These are phyloP conservation scores for Otocyon megalotis DNA, from an alignment of 2,113 vertebrate genomes.

Conservation along the genomic window DNA sequence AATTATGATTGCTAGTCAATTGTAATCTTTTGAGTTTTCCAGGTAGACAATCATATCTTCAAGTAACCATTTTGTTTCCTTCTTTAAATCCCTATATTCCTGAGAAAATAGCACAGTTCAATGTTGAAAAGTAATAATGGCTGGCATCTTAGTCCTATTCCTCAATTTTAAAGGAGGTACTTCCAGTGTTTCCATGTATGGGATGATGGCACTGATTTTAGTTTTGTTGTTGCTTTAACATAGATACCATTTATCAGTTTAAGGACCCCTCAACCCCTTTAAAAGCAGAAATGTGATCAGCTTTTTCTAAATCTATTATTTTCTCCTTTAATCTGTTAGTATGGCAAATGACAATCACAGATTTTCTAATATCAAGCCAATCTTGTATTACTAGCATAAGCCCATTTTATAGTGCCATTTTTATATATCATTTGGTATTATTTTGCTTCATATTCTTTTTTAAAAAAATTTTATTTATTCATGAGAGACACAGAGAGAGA, in stretches of 20 bases:
- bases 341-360: not conserved
- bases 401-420: not conserved
- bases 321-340: not conserved
- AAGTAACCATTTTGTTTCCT: not conserved
- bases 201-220: not conserved
- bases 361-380: not conserved
- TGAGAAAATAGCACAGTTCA: not conserved
- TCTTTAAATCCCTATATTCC: not conserved
- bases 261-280: not conserved
- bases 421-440: not conserved
- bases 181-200: not conserved
- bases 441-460: not conserved
- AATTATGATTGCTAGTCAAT: not conserved
- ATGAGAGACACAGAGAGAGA: too few species aligned
- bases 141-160: not conserved
- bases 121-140: not conserved
- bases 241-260: not conserved
- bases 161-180: not conserved
- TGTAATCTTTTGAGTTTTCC: not conserved
- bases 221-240: not conserved
- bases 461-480: too few species aligned
- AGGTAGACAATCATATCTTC: not conserved
- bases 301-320: slow-evolving; percentile 27
- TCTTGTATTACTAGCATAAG: not conserved
- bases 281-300: not conserved